A percentile compares a stretch with the other conserved stretches of the same genome.
These are phyloP conservation scores for Prosopocoilus inquinatus DNA, from an alignment of 2,888 invertebrate genomes.

Conservation along the genomic window DNA sequence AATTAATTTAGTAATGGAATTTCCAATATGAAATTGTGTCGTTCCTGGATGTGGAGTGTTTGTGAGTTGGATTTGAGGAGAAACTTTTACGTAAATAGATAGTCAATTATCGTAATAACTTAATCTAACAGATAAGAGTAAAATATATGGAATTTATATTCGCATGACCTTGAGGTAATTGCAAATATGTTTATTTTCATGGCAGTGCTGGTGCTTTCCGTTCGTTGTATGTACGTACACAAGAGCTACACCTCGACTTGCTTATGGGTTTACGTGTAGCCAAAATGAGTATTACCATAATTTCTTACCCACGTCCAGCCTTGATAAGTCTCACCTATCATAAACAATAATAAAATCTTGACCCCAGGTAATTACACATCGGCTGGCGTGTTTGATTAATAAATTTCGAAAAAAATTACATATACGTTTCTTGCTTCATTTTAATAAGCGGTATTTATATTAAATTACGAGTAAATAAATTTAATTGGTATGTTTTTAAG, in stretches of 20 bases:
- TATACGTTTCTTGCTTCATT: not conserved
- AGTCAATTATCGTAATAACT: too few species aligned
- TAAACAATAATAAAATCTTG: slow-evolving; percentile 5
- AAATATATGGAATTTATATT: too few species aligned
- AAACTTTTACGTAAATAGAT: too few species aligned
- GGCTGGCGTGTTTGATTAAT: not conserved
- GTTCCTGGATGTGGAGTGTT: too few species aligned
- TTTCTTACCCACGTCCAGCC: not conserved
- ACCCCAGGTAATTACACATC: not conserved
- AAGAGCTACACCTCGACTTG: too few species aligned
- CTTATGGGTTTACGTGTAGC: too few species aligned
- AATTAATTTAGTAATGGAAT: too few species aligned
- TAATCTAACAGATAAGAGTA: too few species aligned
- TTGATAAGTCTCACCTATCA: not conserved
- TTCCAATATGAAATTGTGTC: too few species aligned
- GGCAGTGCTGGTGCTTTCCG: not conserved
- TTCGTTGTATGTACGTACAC: not conserved
- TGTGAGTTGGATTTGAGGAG: too few species aligned
- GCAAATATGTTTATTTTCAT: not conserved
- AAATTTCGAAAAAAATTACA: not conserved
- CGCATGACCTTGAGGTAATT: too few species aligned
- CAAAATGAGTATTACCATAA: too few species aligned
- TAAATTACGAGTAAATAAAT: not conserved
- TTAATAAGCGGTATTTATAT: not conserved
- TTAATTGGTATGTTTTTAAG: not conserved